phyloP scores from a whole-genome alignment of 1,140 invertebrate genomes.

The Heliconius hewitsoni region DNA sequence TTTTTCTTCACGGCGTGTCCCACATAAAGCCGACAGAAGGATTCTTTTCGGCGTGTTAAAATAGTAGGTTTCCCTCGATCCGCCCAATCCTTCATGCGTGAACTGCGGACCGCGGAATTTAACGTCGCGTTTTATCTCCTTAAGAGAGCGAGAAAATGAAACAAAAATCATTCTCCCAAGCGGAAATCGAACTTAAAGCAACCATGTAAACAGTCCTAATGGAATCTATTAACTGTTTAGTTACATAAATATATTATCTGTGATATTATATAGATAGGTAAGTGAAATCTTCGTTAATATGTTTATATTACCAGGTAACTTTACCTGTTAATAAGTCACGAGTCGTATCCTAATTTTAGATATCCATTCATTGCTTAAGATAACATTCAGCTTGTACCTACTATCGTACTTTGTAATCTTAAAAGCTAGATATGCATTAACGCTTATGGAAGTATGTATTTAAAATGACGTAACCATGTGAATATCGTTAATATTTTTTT shows the following conservation, averaged over 20 bases:
- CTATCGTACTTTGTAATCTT: constrained; percentile 35
- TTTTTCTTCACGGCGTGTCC: too few relatives aligned
- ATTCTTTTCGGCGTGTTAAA: too few relatives aligned
- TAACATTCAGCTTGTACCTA: constrained; percentile 28
- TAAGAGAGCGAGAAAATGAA: too few relatives aligned
- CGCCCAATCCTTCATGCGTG: too few relatives aligned
- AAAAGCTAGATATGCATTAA: constrained; percentile 12
- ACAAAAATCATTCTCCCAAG: too few relatives aligned
- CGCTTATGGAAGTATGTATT: constrained; percentile 6
- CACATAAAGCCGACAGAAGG: too few relatives aligned
- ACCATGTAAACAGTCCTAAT: not conserved
- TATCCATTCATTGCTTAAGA: constrained; percentile 24
- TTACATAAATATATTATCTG: not conserved
- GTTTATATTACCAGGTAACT: constrained; percentile 8
- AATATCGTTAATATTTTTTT: not conserved
- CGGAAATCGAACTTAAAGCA: too few relatives aligned
- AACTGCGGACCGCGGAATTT: too few relatives aligned
- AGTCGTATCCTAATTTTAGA: constrained; percentile 30
- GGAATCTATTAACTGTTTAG: not conserved
- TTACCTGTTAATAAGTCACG: constrained; percentile 34
- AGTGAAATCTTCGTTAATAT: constrained; percentile 7
- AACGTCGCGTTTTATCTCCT: too few relatives aligned
- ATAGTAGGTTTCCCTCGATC: too few relatives aligned
- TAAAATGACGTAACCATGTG: constrained; percentile 3
- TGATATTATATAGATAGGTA: not conserved